Evolutionary conservation across 2,888 invertebrate species (phyloP), one percentile per base, ranked within the genome.

Genomic region (Acanthosepion esculentum): DNA sequence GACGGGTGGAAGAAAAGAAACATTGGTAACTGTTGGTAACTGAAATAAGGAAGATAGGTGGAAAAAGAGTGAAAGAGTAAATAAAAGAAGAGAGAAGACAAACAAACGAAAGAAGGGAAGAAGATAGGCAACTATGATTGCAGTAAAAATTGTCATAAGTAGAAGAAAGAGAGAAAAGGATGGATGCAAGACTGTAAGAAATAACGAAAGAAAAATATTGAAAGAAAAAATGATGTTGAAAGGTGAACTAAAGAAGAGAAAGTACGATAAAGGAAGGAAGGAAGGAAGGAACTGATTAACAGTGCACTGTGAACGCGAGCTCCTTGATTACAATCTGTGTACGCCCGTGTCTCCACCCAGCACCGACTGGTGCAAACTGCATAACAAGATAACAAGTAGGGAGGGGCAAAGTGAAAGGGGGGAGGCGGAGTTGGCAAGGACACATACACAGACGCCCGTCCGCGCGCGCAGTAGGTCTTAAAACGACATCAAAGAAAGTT

Each of bases 301-400:
- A 33, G 78, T 78, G 55, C 33, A 48, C 15, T 59, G 26, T 33
- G n/a, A 26, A 94, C 33, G 55, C 1, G 55, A 48, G 55, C 64
- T 78, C n/a, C n/a, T 78, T 78, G 78, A 78, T 78, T 78, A 78
- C n/a, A 7, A 78, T n/a, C n/a, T 78, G 12, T 78, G 15, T 78
- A n/a, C 78, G n/a, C 78, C n/a, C 78, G 78, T 78, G n/a, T 33
- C n/a, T n/a, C n/a, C 78, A 78, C 78, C 78, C n/a, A n/a, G 33
- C 78, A n/a, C 78, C n/a, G n/a, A 78, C n/a, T 33, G n/a, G 78
- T 78, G 78, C 78, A 78, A n/a, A 78, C 78, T 78, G 78, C 78
- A 78, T n/a, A 78, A 78, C 78, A 78, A 78, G n/a, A 78, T 78
- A 78, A 78, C 78, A 78, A 59, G 5, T 12, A n/a, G n/a, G 78